Evolutionary conservation across 2,797 vertebrate genomes (phyloP).

Genomic region (Cynopterus sphinx): DNA sequence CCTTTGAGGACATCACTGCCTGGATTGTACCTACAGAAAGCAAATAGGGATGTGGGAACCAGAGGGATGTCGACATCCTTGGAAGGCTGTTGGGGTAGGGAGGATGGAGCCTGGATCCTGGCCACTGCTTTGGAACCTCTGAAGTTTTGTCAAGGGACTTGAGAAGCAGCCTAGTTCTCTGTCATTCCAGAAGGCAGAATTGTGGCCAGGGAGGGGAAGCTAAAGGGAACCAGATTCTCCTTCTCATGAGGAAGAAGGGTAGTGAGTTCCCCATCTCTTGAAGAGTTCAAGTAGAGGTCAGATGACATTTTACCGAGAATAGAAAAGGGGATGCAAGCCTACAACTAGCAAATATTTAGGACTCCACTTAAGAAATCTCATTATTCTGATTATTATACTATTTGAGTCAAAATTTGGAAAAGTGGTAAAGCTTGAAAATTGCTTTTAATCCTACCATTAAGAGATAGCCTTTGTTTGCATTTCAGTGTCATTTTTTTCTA

Average conservation of each 20-base stretch:
- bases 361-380: neutral
- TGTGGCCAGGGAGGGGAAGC: neutral
- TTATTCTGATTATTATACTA: neutral
- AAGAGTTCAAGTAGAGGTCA: constrained; percentile 35
- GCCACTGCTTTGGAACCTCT: neutral
- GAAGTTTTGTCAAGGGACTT: neutral
- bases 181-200: neutral
- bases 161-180: neutral
- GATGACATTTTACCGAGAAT: neutral
- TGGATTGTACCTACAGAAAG: neutral
- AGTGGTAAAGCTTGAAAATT: neutral
- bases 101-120: neutral
- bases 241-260: neutral
- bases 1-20: neutral
- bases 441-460: neutral
- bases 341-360: neutral
- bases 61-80: neutral
- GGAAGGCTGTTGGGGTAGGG: neutral
- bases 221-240: neutral
- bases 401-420: constrained; percentile 21
- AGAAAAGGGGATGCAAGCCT: neutral
- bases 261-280: neutral
- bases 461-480: neutral
- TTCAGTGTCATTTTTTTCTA: neutral
- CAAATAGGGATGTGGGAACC: neutral